Evolutionary conservation across 2,888 invertebrate species (phyloP).

Genomic region (Siphlonurus alternatus): DNA sequence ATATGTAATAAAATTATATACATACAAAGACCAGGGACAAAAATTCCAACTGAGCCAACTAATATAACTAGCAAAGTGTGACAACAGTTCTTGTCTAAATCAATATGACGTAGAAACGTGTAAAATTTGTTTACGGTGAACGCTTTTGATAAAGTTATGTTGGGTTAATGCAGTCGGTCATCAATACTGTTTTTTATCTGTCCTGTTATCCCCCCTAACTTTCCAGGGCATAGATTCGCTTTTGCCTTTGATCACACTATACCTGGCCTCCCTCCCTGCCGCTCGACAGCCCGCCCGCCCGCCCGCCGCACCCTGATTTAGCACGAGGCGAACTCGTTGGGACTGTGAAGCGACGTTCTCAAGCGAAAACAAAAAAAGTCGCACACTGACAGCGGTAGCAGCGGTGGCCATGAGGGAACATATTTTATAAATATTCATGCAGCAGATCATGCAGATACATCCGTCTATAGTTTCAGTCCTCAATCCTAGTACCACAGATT

Average conservation of each 20-base stretch:
- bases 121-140: not conserved
- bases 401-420: not conserved
- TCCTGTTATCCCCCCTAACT: not conserved
- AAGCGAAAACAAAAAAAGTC: not conserved
- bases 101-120: no score
- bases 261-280: not conserved
- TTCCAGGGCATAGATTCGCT: not conserved
- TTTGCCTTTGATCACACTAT: not conserved
- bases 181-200: not conserved
- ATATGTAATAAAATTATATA: no score
- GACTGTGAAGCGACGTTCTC: not conserved
- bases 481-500: no score
- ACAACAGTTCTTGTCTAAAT: no score
- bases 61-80: no score
- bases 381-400: not conserved
- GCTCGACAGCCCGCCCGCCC: not conserved
- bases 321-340: no score
- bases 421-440: not conserved
- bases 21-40: no score
- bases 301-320: no score
- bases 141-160: not conserved
- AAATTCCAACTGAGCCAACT: no score
- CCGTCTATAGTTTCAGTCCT: no score
- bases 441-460: not conserved
- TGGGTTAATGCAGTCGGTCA: not conserved